Evolutionary conservation across 2,113 vertebrate species (phyloP).

Genomic region (Burhinus oedicnemus): DNA sequence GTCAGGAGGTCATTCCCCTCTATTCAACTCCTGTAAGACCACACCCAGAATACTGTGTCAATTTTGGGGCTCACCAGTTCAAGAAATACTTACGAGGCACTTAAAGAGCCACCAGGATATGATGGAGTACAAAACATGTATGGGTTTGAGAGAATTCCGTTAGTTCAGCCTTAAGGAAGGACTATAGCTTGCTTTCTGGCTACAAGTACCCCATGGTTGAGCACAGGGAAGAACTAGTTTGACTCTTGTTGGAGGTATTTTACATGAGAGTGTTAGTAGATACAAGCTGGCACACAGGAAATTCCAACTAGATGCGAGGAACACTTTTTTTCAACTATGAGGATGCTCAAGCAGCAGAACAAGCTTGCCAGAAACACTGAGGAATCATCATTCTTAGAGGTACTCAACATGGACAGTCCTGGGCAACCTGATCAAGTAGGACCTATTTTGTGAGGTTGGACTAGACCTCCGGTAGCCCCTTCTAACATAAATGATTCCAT

Average conservation of each 20-base stretch:
- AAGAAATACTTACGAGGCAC: not conserved
- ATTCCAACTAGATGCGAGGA: not conserved
- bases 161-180: not conserved
- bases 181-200: not conserved
- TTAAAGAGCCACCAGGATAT: fast-evolving
- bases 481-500: not conserved
- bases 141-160: not conserved
- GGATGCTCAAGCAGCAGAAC: not conserved
- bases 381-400: not conserved
- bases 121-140: not conserved
- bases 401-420: not conserved
- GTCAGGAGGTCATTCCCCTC: not conserved
- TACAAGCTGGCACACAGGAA: not conserved
- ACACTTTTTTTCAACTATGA: not conserved
- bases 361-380: not conserved
- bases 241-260: not conserved
- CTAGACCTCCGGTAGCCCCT: not conserved
- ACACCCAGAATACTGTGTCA: not conserved
- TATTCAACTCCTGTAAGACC: not conserved
- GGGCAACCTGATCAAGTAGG: not conserved
- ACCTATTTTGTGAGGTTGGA: not conserved
- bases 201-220: fast-evolving
- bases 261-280: not conserved
- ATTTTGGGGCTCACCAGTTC: not conserved
- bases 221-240: not conserved